phyloP scores from a whole-genome alignment of 2,113 vertebrate species.

The Mastomys coucha region DNA sequence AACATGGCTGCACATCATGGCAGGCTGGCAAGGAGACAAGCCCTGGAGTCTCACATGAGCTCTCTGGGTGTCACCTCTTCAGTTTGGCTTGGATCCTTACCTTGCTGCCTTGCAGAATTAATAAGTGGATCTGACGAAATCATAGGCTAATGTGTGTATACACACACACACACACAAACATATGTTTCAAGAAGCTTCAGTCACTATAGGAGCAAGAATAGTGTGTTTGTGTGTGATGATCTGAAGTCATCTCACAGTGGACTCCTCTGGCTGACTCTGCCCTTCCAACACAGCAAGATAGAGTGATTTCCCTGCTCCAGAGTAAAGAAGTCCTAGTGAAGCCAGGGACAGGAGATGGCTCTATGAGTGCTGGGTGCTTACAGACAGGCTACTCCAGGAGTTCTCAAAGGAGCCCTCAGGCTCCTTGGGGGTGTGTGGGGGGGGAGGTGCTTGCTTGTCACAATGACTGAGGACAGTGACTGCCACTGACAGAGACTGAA shows the following conservation, averaged over 20 bases:
- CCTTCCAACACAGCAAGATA: neutral
- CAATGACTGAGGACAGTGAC: fast-evolving
- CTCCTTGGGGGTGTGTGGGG: too few relatives aligned
- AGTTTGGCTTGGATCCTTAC: neutral
- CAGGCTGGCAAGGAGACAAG: neutral
- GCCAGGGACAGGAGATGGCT: neutral
- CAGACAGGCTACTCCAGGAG: neutral
- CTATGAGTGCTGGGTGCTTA: neutral
- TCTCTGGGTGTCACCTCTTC: neutral
- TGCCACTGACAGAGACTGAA: neutral
- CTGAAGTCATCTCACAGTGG: neutral
- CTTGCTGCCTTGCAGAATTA: neutral
- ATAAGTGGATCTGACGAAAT: neutral
- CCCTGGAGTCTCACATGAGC: neutral
- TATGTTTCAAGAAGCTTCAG: neutral
- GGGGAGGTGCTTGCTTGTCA: neutral
- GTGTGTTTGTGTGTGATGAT: neutral
- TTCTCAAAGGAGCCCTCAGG: neutral
- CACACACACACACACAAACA: too few relatives aligned
- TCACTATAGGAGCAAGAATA: too few relatives aligned
- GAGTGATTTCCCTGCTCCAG: neutral
- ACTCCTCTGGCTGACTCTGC: neutral
- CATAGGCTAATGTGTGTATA: fast-evolving
- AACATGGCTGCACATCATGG: fast-evolving
- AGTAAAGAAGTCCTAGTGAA: neutral